phyloP scores from a whole-genome alignment of 2,888 invertebrate species.

The Tricholauxania praeusta region DNA sequence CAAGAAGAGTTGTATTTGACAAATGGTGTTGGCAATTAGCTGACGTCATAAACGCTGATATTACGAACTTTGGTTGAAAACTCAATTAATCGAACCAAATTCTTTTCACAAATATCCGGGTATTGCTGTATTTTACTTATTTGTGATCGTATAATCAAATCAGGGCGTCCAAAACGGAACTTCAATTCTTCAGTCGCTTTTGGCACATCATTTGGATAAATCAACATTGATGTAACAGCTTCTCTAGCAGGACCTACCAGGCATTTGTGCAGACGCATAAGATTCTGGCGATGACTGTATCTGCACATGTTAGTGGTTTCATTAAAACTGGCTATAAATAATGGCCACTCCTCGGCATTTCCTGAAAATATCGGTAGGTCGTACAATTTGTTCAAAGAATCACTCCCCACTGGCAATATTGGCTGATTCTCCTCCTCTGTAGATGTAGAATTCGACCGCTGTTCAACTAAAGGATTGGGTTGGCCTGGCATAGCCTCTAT shows the following conservation, averaged over 20 bases:
- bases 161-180: conserved; percentile 41
- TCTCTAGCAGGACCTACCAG: conserved; percentile 35
- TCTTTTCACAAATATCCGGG: conserved; percentile 19
- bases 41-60: conserved; percentile 28
- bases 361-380: too few relatives aligned
- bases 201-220: conserved; percentile 36
- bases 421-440: not conserved
- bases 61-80: conserved; percentile 39
- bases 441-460: too few relatives aligned
- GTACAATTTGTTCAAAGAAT: conserved; percentile 16
- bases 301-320: conserved; percentile 32
- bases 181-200: conserved; percentile 32
- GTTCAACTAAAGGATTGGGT: too few relatives aligned
- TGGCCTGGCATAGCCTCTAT: not conserved
- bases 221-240: conserved; percentile 38
- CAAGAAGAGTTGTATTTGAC: conserved; percentile 27
- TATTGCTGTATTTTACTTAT: conserved; percentile 27
- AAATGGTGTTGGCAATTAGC: conserved; percentile 32
- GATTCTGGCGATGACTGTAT: conserved; percentile 39
- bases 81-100: conserved; percentile 31
- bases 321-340: conserved; percentile 37
- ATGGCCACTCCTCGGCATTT: too few relatives aligned
- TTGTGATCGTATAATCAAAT: conserved; percentile 36
- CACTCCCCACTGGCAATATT: conserved; percentile 2
- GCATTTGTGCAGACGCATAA: conserved; percentile 35